Evolutionary conservation across 2,888 invertebrate genomes (phyloP).

Genomic region (Megalurothrips usitatus): DNA sequence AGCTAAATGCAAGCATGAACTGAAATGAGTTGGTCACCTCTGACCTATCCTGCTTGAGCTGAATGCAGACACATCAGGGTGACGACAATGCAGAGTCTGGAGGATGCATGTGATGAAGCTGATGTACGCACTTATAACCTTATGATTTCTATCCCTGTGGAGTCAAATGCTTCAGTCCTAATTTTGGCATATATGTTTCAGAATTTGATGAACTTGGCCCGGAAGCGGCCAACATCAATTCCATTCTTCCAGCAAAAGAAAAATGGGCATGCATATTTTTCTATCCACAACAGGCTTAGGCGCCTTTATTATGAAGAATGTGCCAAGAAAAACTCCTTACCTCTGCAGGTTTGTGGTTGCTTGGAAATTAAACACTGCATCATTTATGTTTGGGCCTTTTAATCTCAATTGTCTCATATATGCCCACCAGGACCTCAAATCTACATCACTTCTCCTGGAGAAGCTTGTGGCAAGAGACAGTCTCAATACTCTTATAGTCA

Average conservation of each 20-base stretch:
- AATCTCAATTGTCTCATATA: constrained; percentile 32
- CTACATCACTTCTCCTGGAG: constrained; percentile 71
- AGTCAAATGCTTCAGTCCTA: constrained; percentile 37
- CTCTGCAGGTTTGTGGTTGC: constrained; percentile 31
- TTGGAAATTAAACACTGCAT: constrained; percentile 24
- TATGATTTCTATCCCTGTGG: constrained; percentile 30
- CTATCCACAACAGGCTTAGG: constrained; percentile 47
- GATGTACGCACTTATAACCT: constrained; percentile 50
- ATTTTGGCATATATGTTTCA: background rate
- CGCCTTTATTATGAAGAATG: constrained; percentile 47
- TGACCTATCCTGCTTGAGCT: background rate
- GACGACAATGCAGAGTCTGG: constrained; percentile 60
- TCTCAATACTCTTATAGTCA: constrained; percentile 83
- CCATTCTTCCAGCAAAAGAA: constrained; percentile 36
- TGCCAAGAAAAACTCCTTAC: constrained; percentile 42
- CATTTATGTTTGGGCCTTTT: background rate
- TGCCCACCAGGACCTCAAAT: constrained; percentile 52
- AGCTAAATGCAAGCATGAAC: background rate
- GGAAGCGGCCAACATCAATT: constrained; percentile 35
- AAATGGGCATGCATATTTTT: constrained; percentile 41
- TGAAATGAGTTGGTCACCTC: background rate
- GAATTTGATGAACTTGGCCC: constrained; percentile 16
- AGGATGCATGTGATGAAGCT: constrained; percentile 62
- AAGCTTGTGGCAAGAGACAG: constrained; percentile 79
- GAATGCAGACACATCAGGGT: background rate